These are phyloP conservation scores for Siniperca scherzeri DNA, from an alignment of 2,797 vertebrate species.

Conservation along the genomic window DNA sequence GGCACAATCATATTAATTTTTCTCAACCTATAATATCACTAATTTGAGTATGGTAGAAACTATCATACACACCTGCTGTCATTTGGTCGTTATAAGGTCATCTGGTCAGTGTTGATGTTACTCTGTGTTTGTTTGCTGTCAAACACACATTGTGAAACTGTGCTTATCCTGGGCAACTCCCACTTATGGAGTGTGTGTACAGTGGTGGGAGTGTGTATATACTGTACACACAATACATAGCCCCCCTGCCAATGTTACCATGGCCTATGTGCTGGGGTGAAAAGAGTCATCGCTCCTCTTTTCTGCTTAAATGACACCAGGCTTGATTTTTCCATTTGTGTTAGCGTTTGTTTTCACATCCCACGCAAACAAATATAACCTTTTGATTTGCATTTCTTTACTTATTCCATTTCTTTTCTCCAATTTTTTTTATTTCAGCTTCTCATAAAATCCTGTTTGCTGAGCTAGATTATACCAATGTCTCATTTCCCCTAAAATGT, in stretches of 20 bases:
- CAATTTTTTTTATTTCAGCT: constrained; percentile 39
- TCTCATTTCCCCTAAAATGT: constrained; percentile 66
- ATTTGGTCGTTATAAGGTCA: constrained; percentile 56
- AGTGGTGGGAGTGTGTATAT: constrained; percentile 51
- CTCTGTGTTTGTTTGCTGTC: constrained; percentile 69
- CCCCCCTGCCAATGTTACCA: background rate
- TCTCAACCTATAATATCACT: constrained; percentile 5
- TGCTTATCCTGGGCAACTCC: constrained; percentile 49
- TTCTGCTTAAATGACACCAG: constrained; percentile 17
- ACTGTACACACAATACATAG: constrained; percentile 58
- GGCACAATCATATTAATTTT: constrained; percentile 5
- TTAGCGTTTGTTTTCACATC: constrained; percentile 28
- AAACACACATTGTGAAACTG: constrained; percentile 65
- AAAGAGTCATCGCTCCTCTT: background rate
- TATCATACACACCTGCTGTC: constrained; percentile 28
- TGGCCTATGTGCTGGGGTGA: constrained; percentile 5
- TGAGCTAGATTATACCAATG: constrained; percentile 53
- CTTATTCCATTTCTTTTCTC: constrained; percentile 36
- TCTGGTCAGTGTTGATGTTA: constrained; percentile 59
- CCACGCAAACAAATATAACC: constrained; percentile 50
- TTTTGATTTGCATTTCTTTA: constrained; percentile 52
- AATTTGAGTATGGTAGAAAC: background rate
- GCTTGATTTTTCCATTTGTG: constrained; percentile 11
- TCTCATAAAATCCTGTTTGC: constrained; percentile 66
- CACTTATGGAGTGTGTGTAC: constrained; percentile 42